A percentile compares a stretch with the other conserved stretches of the same genome.
These are phyloP conservation scores for Sorex fumeus DNA, from an alignment of 2,113 vertebrate species.

Conservation along the genomic window DNA sequence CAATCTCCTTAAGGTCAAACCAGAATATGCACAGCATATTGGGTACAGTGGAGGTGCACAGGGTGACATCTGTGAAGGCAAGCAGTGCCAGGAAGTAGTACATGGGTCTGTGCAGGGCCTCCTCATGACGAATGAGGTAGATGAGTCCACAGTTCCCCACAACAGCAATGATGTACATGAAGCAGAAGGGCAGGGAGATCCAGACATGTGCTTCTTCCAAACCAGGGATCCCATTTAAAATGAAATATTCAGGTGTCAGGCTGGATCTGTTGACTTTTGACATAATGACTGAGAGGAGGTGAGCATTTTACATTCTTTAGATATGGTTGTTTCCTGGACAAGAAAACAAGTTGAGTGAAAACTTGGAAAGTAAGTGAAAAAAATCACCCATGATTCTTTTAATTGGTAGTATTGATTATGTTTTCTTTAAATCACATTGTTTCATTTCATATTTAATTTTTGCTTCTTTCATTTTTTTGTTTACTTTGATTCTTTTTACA, in stretches of 20 bases:
- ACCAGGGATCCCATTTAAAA: slow-evolving; percentile 75
- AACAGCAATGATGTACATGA: slow-evolving; percentile 72
- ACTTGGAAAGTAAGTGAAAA: not conserved
- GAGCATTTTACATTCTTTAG: slow-evolving; percentile 48
- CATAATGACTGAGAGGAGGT: slow-evolving; percentile 35
- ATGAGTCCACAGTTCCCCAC: slow-evolving; percentile 78
- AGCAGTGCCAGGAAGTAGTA: slow-evolving; percentile 78
- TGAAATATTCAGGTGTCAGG: slow-evolving; percentile 47
- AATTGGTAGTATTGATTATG: not conserved
- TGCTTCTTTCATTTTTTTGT: not conserved
- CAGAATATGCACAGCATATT: slow-evolving; percentile 80
- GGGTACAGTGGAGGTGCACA: slow-evolving; percentile 57
- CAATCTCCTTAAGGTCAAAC: slow-evolving; percentile 75
- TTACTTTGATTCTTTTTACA: not conserved
- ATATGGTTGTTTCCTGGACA: not conserved
- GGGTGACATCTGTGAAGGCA: slow-evolving; percentile 69
- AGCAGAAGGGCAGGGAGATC: slow-evolving; percentile 81
- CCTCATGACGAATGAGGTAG: slow-evolving; percentile 72
- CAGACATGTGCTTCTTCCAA: slow-evolving; percentile 73
- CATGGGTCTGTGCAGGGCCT: slow-evolving; percentile 74
- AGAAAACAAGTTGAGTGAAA: not conserved
- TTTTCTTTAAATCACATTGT: not conserved
- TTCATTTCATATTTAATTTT: not conserved
- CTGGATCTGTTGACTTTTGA: slow-evolving; percentile 61
- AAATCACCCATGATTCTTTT: not conserved